phyloP scores from a whole-genome alignment of 1,140 invertebrate genomes.

The Tetragonula clypearis region DNA sequence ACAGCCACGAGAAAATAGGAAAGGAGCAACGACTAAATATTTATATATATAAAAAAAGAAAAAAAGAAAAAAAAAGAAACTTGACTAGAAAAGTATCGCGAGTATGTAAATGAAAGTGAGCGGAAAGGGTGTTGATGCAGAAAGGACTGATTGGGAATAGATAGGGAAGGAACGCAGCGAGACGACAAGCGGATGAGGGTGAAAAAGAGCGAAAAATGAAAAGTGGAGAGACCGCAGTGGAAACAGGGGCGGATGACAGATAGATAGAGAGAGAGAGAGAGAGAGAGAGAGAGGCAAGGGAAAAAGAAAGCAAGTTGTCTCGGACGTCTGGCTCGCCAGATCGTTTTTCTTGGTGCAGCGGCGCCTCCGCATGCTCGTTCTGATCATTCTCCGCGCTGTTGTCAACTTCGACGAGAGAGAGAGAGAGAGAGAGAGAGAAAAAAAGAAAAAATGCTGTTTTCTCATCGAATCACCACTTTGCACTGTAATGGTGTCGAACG shows the following conservation, averaged over 20 bases:
- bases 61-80: background rate
- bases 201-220: constrained; percentile 24
- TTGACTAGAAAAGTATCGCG: background rate
- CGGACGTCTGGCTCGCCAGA: constrained; percentile 24
- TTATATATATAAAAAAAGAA: too few relatives aligned
- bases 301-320: constrained; percentile 35
- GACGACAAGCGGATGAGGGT: background rate
- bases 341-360: constrained; percentile 24
- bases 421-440: background rate
- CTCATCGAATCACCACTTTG: constrained; percentile 1
- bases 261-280: background rate
- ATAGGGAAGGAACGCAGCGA: background rate
- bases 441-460: background rate
- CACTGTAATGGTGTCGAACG: too few relatives aligned
- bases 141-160: too few relatives aligned
- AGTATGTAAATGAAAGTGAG: background rate
- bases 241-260: background rate
- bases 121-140: background rate
- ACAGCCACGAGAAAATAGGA: too few relatives aligned
- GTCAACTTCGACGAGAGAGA: background rate
- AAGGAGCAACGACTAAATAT: too few relatives aligned
- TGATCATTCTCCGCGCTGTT: constrained; percentile 30
- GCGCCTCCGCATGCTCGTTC: constrained; percentile 24
- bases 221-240: constrained; percentile 2
- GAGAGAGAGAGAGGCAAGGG: background rate